Percentiles rank a stretch among this genome's conserved stretches.
Conservation (phyloP, 53 echinoderm and acorn worm genomes). For the Glandiceps talaboti region DNA sequence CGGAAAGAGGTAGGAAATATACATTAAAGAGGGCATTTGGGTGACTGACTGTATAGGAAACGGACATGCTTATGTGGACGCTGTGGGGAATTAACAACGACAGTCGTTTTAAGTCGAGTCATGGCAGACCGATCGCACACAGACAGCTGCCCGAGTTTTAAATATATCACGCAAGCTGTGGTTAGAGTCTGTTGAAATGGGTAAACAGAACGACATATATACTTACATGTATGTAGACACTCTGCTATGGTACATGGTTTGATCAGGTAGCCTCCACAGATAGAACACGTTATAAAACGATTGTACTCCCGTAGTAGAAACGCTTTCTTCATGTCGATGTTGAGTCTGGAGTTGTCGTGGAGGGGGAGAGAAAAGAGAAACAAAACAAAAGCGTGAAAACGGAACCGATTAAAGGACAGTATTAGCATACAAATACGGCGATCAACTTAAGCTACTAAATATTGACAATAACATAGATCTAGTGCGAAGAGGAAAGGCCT, state of each 20-base stretch:
- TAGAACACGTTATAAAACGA: not conserved
- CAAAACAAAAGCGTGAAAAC: not conserved
- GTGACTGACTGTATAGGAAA: no score
- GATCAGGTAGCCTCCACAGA: not conserved
- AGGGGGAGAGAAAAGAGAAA: not conserved
- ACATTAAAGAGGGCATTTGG: no score
- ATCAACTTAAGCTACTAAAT: not conserved
- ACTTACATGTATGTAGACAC: not conserved
- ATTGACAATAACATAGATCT: not conserved
- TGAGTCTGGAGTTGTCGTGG: not conserved
- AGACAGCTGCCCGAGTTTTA: not conserved
- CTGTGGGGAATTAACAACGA: no score
- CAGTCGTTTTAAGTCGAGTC: not conserved
- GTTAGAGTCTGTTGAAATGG: not conserved
- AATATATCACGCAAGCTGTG: not conserved
- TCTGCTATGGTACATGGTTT: not conserved
- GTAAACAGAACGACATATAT: not conserved
- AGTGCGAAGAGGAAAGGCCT: no score
- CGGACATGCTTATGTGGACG: no score
- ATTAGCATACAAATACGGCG: not conserved
- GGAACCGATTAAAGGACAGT: not conserved
- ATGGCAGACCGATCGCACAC: not conserved
- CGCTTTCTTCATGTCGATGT: not conserved
- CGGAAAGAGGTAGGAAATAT: no score
- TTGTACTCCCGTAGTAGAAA: not conserved